These are phyloP conservation scores for Leptinotarsa tumamoca DNA, from an alignment of 2,888 invertebrate genomes.

Conservation along the genomic window DNA sequence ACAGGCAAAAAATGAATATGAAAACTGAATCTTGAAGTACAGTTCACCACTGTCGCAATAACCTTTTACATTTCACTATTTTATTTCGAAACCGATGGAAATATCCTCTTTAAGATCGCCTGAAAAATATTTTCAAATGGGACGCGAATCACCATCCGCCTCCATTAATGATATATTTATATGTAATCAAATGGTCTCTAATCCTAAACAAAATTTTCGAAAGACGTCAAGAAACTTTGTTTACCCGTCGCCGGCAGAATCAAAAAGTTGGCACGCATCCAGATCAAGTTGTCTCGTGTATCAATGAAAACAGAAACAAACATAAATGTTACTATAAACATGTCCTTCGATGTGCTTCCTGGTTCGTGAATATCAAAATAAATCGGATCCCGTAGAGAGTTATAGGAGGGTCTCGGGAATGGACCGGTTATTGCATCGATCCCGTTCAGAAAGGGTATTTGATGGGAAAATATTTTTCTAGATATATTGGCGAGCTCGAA, in stretches of 20 bases:
- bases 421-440: not conserved
- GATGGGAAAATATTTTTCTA: not conserved
- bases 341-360: slow-evolving; percentile 15
- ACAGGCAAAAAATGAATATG: too few species aligned
- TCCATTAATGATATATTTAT: not conserved
- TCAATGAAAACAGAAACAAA: slow-evolving; percentile 28
- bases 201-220: slow-evolving; percentile 9
- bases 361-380: slow-evolving; percentile 15
- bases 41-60: too few species aligned
- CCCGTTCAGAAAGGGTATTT: not conserved
- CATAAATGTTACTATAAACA: slow-evolving; percentile 20
- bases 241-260: slow-evolving; percentile 18
- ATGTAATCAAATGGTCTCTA: not conserved
- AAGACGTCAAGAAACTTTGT: slow-evolving; percentile 12
- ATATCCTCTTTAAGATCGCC: not conserved
- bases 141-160: not conserved
- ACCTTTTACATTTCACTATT: too few species aligned
- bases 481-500: not conserved
- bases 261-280: slow-evolving; percentile 21
- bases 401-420: not conserved
- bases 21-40: too few species aligned
- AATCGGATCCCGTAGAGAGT: slow-evolving; percentile 7
- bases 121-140: not conserved
- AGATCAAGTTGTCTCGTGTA: slow-evolving; percentile 16
- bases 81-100: not conserved